Evolutionary conservation across 1,140 invertebrate species (phyloP).

Genomic region (Caerostris extrusa): DNA sequence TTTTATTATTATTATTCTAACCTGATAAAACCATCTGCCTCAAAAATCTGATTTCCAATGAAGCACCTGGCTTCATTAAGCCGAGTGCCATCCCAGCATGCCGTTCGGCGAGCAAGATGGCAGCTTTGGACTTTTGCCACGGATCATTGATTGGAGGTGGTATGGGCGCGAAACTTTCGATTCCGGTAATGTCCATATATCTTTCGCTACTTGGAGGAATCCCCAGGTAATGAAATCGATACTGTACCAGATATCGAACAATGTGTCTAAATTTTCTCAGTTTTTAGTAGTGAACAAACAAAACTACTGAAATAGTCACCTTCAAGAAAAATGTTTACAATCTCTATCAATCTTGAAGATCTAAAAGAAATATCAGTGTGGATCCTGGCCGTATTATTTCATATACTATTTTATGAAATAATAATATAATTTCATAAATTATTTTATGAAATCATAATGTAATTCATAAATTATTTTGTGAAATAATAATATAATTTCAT

Average conservation of each 20-base stretch:
- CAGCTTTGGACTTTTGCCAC: constrained; percentile 70
- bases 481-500: too few species aligned
- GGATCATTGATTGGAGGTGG: constrained; percentile 69
- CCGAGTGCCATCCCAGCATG: constrained; percentile 29
- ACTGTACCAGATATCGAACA: constrained; percentile 21
- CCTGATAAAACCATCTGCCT: neutral
- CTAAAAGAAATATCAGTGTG: too few species aligned
- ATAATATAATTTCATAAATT: too few species aligned
- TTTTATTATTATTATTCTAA: neutral
- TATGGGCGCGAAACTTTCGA: constrained; percentile 72
- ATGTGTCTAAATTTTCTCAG: constrained; percentile 2
- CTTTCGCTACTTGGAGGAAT: constrained; percentile 60
- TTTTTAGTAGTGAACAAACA: neutral
- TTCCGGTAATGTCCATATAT: constrained; percentile 66
- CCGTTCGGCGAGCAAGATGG: constrained; percentile 55
- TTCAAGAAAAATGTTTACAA: too few species aligned
- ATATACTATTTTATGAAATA: too few species aligned
- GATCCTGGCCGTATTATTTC: too few species aligned
- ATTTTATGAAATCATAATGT: too few species aligned
- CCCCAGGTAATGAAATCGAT: constrained; percentile 65
- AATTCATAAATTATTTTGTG: too few species aligned
- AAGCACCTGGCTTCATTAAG: constrained; percentile 57
- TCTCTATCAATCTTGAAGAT: too few species aligned
- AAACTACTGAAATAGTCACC: neutral
- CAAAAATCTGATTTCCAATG: neutral